Conservation (phyloP, 2,888 invertebrate genomes). For the Ctena decussata region DNA sequence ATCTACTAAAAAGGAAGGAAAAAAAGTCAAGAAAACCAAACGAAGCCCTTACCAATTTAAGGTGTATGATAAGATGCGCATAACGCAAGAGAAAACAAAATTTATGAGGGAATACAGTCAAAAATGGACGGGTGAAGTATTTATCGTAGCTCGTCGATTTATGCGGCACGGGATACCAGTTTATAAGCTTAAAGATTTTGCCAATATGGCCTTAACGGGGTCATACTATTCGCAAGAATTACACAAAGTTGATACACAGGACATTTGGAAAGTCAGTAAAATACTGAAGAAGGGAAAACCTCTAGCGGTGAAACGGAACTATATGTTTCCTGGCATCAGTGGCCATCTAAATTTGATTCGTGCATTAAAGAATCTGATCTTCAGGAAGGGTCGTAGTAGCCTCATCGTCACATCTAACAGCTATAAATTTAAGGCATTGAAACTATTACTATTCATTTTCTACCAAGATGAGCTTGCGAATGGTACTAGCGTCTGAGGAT, state of each 20-base stretch:
- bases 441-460: background rate
- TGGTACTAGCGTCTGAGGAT: background rate
- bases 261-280: background rate
- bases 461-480: background rate
- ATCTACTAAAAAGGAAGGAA: background rate
- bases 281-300: background rate
- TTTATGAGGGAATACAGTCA: conserved; percentile 35
- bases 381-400: background rate
- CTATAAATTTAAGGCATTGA: background rate
- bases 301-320: background rate
- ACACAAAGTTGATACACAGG: background rate
- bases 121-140: conserved; percentile 39
- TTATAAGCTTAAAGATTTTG: conserved; percentile 25
- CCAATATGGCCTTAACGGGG: background rate
- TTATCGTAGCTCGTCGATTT: conserved; percentile 17
- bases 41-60: conserved; percentile 21
- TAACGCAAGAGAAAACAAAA: conserved; percentile 7
- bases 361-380: background rate
- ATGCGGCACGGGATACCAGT: conserved; percentile 25
- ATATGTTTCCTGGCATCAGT: background rate
- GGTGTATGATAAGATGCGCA: conserved; percentile 26
- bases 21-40: conserved; percentile 5
- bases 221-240: background rate
- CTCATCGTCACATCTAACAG: background rate
- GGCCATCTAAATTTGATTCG: background rate